phyloP scores from a whole-genome alignment of 2,888 invertebrate species.

The Diarsia dahlii region DNA sequence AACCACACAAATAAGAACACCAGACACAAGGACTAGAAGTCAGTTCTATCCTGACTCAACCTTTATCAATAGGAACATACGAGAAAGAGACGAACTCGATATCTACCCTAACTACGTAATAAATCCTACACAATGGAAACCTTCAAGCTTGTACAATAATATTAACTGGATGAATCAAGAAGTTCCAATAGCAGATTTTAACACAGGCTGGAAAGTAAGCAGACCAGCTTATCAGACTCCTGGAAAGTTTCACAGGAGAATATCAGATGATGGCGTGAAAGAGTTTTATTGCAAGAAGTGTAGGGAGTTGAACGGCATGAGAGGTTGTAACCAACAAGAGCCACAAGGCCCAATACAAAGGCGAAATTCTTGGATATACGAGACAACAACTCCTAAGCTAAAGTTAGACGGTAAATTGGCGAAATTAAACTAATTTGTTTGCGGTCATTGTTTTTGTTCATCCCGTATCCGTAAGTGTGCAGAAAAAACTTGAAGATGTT shows the following conservation, averaged over 20 bases:
- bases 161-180: slow-evolving; percentile 83
- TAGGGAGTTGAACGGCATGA: slow-evolving; percentile 75
- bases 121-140: slow-evolving; percentile 82
- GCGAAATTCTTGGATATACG: slow-evolving; percentile 74
- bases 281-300: slow-evolving; percentile 87
- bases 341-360: slow-evolving; percentile 73
- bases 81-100: slow-evolving; percentile 82
- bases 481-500: slow-evolving; percentile 77
- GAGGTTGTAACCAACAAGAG: slow-evolving; percentile 72
- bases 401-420: slow-evolving; percentile 88
- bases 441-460: slow-evolving; percentile 81
- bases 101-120: slow-evolving; percentile 78
- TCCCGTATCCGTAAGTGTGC: slow-evolving; percentile 74
- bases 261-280: slow-evolving; percentile 80
- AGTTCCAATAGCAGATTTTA: slow-evolving; percentile 68
- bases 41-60: slow-evolving; percentile 76
- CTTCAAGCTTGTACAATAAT: slow-evolving; percentile 83
- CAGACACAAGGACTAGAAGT: slow-evolving; percentile 79
- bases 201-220: slow-evolving; percentile 65
- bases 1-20: slow-evolving; percentile 82
- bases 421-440: slow-evolving; percentile 86
- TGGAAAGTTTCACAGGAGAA: slow-evolving; percentile 78
- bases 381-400: slow-evolving; percentile 83
- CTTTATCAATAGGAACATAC: slow-evolving; percentile 78
- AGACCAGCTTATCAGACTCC: slow-evolving; percentile 73